These are phyloP conservation scores for Gulo gulo DNA, from an alignment of 2,113 vertebrate species.

Conservation along the genomic window DNA sequence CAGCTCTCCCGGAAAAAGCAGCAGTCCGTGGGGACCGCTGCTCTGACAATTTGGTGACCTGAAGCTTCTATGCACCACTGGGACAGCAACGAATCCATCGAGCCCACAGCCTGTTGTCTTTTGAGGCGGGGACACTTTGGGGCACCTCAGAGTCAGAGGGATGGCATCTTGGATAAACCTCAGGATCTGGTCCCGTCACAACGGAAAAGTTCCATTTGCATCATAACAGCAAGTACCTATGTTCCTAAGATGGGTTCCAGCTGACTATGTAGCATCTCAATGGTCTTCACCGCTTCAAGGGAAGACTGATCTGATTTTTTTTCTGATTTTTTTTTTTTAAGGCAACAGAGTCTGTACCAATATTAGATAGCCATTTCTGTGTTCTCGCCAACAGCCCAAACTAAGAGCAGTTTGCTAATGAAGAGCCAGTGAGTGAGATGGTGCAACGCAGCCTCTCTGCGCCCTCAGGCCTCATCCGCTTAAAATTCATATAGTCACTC, in stretches of 20 bases:
- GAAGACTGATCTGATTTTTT: neutral
- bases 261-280: neutral
- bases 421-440: neutral
- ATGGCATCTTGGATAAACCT: neutral
- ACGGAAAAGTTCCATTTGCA: neutral
- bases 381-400: neutral
- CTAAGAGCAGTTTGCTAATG: neutral
- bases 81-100: neutral
- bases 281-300: neutral
- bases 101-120: neutral
- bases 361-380: neutral
- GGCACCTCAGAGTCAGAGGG: neutral
- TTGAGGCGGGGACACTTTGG: neutral
- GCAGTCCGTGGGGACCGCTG: neutral
- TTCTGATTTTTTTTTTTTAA: neutral
- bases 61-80: neutral
- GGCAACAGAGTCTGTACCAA: neutral
- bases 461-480: neutral
- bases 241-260: rapidly evolving
- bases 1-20: slow-evolving; percentile 27
- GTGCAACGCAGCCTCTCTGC: neutral
- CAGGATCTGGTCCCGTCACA: neutral
- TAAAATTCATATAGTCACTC: neutral
- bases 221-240: rapidly evolving
- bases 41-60: neutral